These are phyloP conservation scores for Actinernus sp. DNA, from an alignment of 92 coral and sea anemone genomes.

Conservation along the genomic window DNA sequence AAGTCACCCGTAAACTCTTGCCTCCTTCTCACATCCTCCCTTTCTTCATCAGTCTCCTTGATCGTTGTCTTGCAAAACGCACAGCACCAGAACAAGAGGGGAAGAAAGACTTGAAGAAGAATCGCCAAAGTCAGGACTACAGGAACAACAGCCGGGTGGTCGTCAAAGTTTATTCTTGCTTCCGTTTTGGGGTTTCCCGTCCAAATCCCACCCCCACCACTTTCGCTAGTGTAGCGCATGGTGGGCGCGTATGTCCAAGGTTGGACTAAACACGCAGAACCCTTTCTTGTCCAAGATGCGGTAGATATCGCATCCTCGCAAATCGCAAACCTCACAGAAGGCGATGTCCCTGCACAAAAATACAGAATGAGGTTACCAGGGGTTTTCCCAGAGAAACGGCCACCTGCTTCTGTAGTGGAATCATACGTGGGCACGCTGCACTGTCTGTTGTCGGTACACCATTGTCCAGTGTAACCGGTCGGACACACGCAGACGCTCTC, in stretches of 20 bases:
- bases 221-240: background rate
- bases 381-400: conserved; percentile 8
- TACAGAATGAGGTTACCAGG: conserved; percentile 57
- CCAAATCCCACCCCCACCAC: conserved; percentile 5
- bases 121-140: conserved; percentile 21
- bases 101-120: conserved; percentile 27
- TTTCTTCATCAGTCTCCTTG: conserved; percentile 10
- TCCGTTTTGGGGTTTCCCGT: background rate
- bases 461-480: conserved; percentile 43
- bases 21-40: conserved; percentile 9
- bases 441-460: conserved; percentile 31
- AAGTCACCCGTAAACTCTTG: conserved; percentile 16
- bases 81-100: conserved; percentile 1
- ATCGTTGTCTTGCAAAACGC: conserved; percentile 2
- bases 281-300: conserved; percentile 38
- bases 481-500: conserved; percentile 79
- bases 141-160: conserved; percentile 14
- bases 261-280: conserved; percentile 21
- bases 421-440: conserved; percentile 25
- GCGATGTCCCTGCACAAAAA: conserved; percentile 49
- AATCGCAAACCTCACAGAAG: conserved; percentile 37
- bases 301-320: conserved; percentile 25
- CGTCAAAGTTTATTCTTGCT: conserved; percentile 30
- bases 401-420: background rate
- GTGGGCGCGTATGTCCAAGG: background rate